Conservation (phyloP, 2,888 invertebrate genomes). For the Folsomia candida region DNA sequence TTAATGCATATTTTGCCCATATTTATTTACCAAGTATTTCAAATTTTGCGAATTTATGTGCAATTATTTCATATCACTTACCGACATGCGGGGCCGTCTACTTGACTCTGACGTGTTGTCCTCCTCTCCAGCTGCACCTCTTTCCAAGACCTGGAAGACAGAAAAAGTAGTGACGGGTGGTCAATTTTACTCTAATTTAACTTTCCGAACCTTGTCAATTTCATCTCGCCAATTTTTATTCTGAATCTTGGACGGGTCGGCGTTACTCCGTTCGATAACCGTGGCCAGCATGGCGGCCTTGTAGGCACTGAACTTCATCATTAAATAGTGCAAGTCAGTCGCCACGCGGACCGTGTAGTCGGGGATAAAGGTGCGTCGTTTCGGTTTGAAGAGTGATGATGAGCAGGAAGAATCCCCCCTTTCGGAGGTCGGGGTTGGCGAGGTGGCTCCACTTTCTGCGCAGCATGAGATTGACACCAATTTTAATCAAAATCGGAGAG, state of each 20-base stretch:
- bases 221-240: constrained; percentile 75
- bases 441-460: constrained; percentile 1
- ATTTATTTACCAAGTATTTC: no score
- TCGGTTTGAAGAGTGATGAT: constrained; percentile 26
- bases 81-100: background rate
- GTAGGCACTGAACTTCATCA: constrained; percentile 79
- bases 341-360: constrained; percentile 87
- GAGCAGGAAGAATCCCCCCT: no score
- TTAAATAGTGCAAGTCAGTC: constrained; percentile 79
- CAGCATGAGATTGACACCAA: background rate
- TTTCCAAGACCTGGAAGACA: constrained; percentile 34
- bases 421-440: constrained; percentile 27
- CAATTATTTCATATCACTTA: background rate
- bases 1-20: background rate
- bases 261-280: constrained; percentile 71
- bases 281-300: constrained; percentile 86
- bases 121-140: constrained; percentile 24
- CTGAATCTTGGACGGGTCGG: constrained; percentile 58
- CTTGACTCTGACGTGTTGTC: no score
- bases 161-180: background rate
- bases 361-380: constrained; percentile 76
- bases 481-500: no score
- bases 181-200: background rate
- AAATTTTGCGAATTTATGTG: background rate
- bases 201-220: constrained; percentile 53